Percentiles rank a stretch among this genome's conserved stretches.
phyloP scores from a whole-genome alignment of 2,113 vertebrate species.

The Crocuta crocuta region DNA sequence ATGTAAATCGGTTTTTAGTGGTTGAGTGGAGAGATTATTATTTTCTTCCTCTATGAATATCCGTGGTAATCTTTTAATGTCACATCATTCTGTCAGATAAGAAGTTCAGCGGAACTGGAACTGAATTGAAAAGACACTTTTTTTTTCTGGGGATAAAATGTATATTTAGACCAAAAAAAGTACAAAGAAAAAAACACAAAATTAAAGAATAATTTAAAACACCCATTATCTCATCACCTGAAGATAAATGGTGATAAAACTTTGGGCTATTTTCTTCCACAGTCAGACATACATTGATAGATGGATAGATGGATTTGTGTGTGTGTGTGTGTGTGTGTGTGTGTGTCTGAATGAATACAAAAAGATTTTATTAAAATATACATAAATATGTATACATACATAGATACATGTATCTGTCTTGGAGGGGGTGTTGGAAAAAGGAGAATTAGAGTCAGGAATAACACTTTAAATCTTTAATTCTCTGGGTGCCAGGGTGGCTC shows the following conservation, averaged over 20 bases:
- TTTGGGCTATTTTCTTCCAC: conserved; percentile 28
- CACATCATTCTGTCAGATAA: neutral
- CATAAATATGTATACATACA: neutral
- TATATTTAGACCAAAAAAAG: neutral
- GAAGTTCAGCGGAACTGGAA: neutral
- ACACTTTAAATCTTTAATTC: conserved; percentile 25
- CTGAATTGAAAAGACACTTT: neutral
- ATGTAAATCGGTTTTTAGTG: neutral
- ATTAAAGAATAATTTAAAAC: neutral
- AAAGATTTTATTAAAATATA: neutral
- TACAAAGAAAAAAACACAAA: neutral
- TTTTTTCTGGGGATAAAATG: neutral
- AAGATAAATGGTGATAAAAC: neutral
- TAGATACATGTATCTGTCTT: neutral
- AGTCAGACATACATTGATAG: neutral
- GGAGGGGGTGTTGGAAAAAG: neutral
- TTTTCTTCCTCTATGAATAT: conserved; percentile 34
- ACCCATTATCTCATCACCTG: neutral
- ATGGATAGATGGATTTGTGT: neutral
- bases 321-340: neutral
- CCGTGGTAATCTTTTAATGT: neutral
- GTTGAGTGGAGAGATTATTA: neutral
- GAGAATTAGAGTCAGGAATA: neutral
- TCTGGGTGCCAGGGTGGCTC: too few species aligned
- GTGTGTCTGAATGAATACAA: neutral